phyloP scores from a whole-genome alignment of 64 coral and sea anemone genomes.

The Actinia tenebrosa region DNA sequence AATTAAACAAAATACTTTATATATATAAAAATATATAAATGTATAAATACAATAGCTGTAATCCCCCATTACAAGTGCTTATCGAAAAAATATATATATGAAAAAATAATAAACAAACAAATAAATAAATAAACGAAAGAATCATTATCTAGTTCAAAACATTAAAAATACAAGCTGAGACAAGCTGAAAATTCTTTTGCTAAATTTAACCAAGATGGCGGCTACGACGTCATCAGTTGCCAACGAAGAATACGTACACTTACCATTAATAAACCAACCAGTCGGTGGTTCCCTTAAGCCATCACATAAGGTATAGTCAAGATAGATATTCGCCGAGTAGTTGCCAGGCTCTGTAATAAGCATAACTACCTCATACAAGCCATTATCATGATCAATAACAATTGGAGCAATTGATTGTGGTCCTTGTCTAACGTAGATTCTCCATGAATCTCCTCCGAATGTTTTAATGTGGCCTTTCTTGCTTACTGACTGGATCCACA shows the following conservation, averaged over 20 bases:
- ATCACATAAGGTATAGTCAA: slow-evolving; percentile 77
- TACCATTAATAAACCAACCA: slow-evolving; percentile 77
- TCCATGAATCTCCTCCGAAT: slow-evolving; percentile 65
- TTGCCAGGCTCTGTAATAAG: slow-evolving; percentile 57
- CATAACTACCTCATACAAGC: slow-evolving; percentile 70
- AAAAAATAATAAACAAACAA: too few relatives aligned
- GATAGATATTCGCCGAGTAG: slow-evolving; percentile 54
- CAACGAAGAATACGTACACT: background rate
- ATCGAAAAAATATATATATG: too few relatives aligned
- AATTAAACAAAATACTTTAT: too few relatives aligned
- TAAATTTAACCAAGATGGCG: too few relatives aligned
- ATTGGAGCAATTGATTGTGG: slow-evolving; percentile 73
- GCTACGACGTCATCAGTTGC: too few relatives aligned
- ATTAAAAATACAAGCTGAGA: too few relatives aligned
- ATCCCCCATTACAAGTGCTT: too few relatives aligned
- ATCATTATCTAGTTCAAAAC: too few relatives aligned
- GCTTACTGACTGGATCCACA: slow-evolving; percentile 74
- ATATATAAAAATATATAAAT: too few relatives aligned
- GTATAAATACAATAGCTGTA: too few relatives aligned
- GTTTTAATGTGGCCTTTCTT: slow-evolving; percentile 28
- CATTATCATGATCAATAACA: slow-evolving; percentile 63
- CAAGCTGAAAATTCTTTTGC: too few relatives aligned
- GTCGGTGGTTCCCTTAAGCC: slow-evolving; percentile 60
- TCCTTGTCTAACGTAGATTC: slow-evolving; percentile 79
- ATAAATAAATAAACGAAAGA: too few relatives aligned